Conservation (phyloP, 2,113 vertebrate species). For the Apodemus speciosus region DNA sequence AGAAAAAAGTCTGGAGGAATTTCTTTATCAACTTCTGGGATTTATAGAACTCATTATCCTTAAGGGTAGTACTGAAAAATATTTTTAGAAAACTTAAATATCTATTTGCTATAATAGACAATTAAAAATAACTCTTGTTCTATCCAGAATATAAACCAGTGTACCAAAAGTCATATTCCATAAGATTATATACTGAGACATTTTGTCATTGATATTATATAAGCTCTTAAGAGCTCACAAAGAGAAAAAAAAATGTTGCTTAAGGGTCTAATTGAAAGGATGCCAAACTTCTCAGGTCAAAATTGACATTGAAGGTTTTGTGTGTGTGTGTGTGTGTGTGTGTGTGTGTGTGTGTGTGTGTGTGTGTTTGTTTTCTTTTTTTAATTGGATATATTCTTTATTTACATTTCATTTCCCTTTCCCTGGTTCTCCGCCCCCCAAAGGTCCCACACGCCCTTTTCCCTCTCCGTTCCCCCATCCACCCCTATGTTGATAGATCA, state of each 20-base stretch:
- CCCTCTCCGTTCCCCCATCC: too few species aligned
- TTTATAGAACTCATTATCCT: neutral
- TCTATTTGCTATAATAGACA: slow-evolving; percentile 39
- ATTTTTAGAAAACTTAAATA: slow-evolving; percentile 48
- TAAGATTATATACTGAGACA: slow-evolving; percentile 19
- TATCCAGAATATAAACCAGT: slow-evolving; percentile 16
- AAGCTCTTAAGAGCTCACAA: neutral
- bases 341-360: too few species aligned
- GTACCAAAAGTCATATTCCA: neutral
- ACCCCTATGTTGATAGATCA: slow-evolving; percentile 73
- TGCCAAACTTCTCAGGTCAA: slow-evolving; percentile 63
- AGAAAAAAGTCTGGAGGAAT: slow-evolving; percentile 25
- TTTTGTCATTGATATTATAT: slow-evolving; percentile 17
- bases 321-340: too few species aligned
- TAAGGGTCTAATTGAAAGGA: slow-evolving; percentile 62
- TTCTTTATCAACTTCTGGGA: neutral
- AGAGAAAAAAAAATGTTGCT: slow-evolving; percentile 47
- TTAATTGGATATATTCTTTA: too few species aligned
- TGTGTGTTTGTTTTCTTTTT: too few species aligned
- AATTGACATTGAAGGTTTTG: slow-evolving; percentile 77
- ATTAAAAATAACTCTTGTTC: neutral
- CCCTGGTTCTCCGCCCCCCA: too few species aligned
- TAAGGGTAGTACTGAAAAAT: neutral
- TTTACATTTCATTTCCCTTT: too few species aligned
- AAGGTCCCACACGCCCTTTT: too few species aligned